Evolutionary conservation across 2,797 vertebrate genomes (phyloP).

Genomic region (Acanthopagrus latus): DNA sequence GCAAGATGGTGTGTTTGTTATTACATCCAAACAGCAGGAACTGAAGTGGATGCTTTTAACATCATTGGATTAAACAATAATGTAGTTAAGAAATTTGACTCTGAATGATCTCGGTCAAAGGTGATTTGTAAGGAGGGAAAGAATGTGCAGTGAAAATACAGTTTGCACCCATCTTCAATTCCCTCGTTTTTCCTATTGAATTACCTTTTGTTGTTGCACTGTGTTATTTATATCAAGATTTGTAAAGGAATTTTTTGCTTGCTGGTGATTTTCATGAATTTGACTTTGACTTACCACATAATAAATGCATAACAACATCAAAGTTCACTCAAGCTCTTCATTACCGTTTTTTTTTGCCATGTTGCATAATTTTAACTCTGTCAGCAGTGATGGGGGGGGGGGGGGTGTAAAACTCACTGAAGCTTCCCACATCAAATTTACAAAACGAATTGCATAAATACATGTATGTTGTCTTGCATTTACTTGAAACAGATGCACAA

Average conservation of each 20-base stretch:
- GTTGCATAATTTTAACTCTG: neutral
- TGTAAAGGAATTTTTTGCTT: constrained; percentile 20
- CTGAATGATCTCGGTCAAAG: constrained; percentile 12
- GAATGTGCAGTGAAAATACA: neutral
- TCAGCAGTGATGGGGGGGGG: neutral
- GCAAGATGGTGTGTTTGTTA: constrained; percentile 43
- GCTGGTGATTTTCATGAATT: neutral
- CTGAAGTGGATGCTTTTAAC: constrained; percentile 44
- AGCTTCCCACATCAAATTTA: neutral
- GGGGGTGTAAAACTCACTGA: neutral
- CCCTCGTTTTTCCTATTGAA: neutral
- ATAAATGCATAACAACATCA: neutral
- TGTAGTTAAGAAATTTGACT: constrained; percentile 19
- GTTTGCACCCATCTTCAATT: neutral
- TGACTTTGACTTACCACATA: neutral
- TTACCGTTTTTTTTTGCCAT: constrained; percentile 4
- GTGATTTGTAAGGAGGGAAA: constrained; percentile 3
- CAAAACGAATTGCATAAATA: neutral
- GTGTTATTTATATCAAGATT: constrained; percentile 50
- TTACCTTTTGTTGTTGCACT: constrained; percentile 23
- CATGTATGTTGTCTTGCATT: constrained; percentile 11
- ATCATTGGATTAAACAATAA: constrained; percentile 1
- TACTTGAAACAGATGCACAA: constrained; percentile 25
- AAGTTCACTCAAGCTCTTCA: constrained; percentile 1
- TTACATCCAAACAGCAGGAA: constrained; percentile 48